These are phyloP conservation scores for Idris sp. DNA, from an alignment of 1,140 invertebrate genomes.

Conservation along the genomic window DNA sequence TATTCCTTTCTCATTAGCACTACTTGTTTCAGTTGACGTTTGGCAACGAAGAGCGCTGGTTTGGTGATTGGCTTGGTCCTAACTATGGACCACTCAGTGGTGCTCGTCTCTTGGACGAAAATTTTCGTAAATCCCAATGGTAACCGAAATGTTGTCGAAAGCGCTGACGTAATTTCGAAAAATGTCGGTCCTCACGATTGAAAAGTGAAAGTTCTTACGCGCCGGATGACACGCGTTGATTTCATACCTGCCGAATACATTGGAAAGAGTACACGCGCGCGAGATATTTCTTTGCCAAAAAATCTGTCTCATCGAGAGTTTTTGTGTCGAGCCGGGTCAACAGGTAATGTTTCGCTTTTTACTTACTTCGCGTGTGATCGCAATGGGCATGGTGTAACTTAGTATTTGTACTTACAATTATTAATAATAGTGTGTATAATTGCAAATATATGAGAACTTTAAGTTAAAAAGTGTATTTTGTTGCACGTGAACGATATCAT, in stretches of 20 bases:
- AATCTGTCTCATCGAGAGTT: slow-evolving; percentile 8
- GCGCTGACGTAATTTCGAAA: slow-evolving; percentile 39
- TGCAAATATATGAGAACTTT: background rate
- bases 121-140: background rate
- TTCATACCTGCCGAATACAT: slow-evolving; percentile 36
- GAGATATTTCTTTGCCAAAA: slow-evolving; percentile 3
- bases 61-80: slow-evolving; percentile 1
- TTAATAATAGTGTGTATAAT: slow-evolving; percentile 3
- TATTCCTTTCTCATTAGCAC: slow-evolving; percentile 68
- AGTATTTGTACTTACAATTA: background rate
- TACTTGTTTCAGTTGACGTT: slow-evolving; percentile 72
- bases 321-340: slow-evolving; percentile 7
- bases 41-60: slow-evolving; percentile 66
- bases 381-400: background rate
- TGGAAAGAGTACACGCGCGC: slow-evolving; percentile 8
- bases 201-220: slow-evolving; percentile 57
- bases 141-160: slow-evolving; percentile 17
- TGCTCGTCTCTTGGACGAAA: background rate
- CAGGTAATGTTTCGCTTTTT: slow-evolving; percentile 21
- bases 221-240: slow-evolving; percentile 32
- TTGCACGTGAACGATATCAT: too few relatives aligned
- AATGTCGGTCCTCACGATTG: slow-evolving; percentile 36
- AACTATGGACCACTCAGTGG: slow-evolving; percentile 18
- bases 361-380: slow-evolving; percentile 9
- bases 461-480: slow-evolving; percentile 1